These are phyloP conservation scores for Pristionchus mayeri DNA, from an alignment of 2,888 invertebrate genomes.

Conservation along the genomic window DNA sequence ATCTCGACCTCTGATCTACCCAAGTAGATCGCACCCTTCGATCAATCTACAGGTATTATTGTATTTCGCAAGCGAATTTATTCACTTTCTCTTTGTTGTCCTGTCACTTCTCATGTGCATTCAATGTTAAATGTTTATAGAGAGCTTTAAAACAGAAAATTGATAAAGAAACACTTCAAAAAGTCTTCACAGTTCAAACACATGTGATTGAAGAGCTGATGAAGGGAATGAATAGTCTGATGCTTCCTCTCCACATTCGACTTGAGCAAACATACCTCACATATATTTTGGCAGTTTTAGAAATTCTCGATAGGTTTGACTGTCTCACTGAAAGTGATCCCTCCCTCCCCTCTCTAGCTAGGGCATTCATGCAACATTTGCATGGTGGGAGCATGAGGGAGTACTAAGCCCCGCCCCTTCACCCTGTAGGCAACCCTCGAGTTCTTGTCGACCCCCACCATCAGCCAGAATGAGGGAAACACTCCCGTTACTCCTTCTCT, in stretches of 20 bases:
- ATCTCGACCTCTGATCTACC: constrained; percentile 1
- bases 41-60: not conserved
- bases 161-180: not conserved
- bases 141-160: constrained; percentile 22
- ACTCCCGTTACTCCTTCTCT: not conserved
- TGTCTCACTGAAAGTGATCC: constrained; percentile 1
- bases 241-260: no score
- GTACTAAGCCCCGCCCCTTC: not conserved
- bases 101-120: constrained; percentile 40
- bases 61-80: constrained; percentile 8
- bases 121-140: constrained; percentile 36
- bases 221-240: not conserved
- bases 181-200: not conserved
- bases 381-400: not conserved
- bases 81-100: constrained; percentile 21
- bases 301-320: constrained; percentile 4
- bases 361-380: constrained; percentile 37
- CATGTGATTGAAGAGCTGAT: not conserved
- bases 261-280: not conserved
- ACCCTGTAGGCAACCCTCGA: not conserved
- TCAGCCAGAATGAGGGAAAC: not conserved
- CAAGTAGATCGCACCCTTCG: not conserved
- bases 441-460: not conserved
- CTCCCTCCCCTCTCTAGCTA: not conserved
- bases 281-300: constrained; percentile 17